Percentiles rank a stretch among this genome's conserved stretches.
Evolutionary conservation across 2,888 invertebrate genomes (phyloP).

Genomic region (Malthinus flaveolus): DNA sequence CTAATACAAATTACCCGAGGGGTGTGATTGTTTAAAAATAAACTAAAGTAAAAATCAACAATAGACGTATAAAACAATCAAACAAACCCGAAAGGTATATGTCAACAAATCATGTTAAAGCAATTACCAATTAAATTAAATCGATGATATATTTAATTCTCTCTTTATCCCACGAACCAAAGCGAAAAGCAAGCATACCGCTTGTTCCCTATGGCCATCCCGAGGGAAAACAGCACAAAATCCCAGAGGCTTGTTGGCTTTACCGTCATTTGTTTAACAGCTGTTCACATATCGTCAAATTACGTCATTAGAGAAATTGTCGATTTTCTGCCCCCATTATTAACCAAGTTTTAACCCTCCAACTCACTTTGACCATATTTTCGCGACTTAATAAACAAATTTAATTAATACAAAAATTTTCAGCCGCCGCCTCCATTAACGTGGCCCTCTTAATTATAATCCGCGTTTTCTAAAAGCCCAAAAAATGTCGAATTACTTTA

Average conservation of each 20-base stretch:
- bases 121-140: slow-evolving; percentile 33
- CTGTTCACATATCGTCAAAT: slow-evolving; percentile 58
- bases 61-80: slow-evolving; percentile 8
- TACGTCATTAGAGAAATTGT: slow-evolving; percentile 54
- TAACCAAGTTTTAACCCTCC: slow-evolving; percentile 18
- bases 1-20: too few relatives aligned
- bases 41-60: not conserved
- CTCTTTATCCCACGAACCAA: slow-evolving; percentile 26
- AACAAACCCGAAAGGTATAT: slow-evolving; percentile 17
- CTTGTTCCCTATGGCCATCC: slow-evolving; percentile 33
- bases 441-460: too few relatives aligned
- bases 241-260: slow-evolving; percentile 52
- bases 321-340: slow-evolving; percentile 34
- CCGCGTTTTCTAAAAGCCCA: too few relatives aligned
- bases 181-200: slow-evolving; percentile 27
- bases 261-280: slow-evolving; percentile 55
- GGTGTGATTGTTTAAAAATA: too few relatives aligned
- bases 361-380: slow-evolving; percentile 4
- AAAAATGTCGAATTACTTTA: too few relatives aligned
- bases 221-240: slow-evolving; percentile 42
- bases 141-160: slow-evolving; percentile 30
- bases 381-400: not conserved
- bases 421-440: too few relatives aligned
- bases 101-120: slow-evolving; percentile 30
- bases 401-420: too few relatives aligned